These are phyloP conservation scores for Onychostoma macrolepis DNA, from an alignment of 2,113 vertebrate genomes.

Conservation along the genomic window DNA sequence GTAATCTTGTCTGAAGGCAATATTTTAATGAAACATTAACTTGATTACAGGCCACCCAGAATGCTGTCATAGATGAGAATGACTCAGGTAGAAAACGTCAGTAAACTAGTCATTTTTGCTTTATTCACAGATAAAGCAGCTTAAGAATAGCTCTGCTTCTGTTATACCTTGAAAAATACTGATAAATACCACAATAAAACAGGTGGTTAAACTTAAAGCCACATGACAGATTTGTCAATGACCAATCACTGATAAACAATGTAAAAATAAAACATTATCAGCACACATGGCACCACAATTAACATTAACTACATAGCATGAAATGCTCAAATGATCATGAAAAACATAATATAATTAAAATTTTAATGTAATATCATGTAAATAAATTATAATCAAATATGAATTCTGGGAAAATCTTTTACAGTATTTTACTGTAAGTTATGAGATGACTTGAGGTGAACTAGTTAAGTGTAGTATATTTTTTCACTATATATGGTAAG, in stretches of 20 bases:
- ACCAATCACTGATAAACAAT: not conserved
- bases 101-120: conserved; percentile 23
- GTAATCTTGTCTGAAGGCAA: conserved; percentile 50
- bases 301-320: not conserved
- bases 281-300: not conserved
- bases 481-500: not conserved
- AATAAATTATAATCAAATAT: not conserved
- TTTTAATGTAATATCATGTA: not conserved
- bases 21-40: conserved; percentile 51
- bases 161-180: not conserved
- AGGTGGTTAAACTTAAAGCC: not conserved
- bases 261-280: not conserved
- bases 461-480: not conserved
- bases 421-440: too few relatives aligned
- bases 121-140: conserved; percentile 17
- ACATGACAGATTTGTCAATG: not conserved
- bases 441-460: not conserved
- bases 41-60: conserved; percentile 45
- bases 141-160: conserved; percentile 11
- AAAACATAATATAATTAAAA: not conserved
- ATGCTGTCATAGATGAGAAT: conserved; percentile 26
- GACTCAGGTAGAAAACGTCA: conserved; percentile 43
- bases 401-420: too few relatives aligned
- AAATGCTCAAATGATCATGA: too few relatives aligned
- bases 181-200: not conserved